A percentile compares a stretch with the other conserved stretches of the same genome.
Evolutionary conservation across 2,888 invertebrate genomes (phyloP).

Genomic region (Ctenicera cuprea): DNA sequence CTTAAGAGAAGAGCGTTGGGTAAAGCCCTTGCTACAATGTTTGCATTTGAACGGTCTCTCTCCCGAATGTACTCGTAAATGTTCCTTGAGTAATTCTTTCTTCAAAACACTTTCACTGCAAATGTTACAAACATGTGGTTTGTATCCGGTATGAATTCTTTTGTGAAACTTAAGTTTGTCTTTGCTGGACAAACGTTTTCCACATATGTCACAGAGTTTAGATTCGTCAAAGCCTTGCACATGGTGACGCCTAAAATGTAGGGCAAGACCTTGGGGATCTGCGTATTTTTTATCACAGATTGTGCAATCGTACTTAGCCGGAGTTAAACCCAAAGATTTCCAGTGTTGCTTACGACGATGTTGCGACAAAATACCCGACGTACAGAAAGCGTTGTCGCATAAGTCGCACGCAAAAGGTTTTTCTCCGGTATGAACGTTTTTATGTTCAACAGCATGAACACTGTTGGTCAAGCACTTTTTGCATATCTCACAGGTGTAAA

Average conservation of each 20-base stretch:
- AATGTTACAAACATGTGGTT: constrained; percentile 70
- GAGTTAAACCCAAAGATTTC: constrained; percentile 66
- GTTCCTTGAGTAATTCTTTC: constrained; percentile 53
- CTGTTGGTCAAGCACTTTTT: constrained; percentile 69
- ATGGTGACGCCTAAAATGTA: constrained; percentile 70
- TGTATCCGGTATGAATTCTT: constrained; percentile 56
- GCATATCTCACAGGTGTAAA: constrained; percentile 72
- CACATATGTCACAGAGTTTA: constrained; percentile 70
- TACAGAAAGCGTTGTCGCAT: constrained; percentile 75
- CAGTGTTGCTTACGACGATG: constrained; percentile 73
- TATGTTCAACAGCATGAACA: constrained; percentile 72
- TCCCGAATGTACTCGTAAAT: constrained; percentile 24
- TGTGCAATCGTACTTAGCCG: constrained; percentile 68
- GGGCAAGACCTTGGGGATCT: constrained; percentile 65
- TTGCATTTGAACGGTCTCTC: constrained; percentile 56
- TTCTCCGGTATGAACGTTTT: constrained; percentile 74
- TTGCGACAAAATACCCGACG: constrained; percentile 74
- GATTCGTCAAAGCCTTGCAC: constrained; percentile 73
- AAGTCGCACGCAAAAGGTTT: constrained; percentile 73
- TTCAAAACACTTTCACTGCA: constrained; percentile 74
- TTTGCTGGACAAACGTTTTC: constrained; percentile 66
- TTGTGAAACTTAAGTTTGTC: constrained; percentile 68
- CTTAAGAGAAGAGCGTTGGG: constrained; percentile 77
- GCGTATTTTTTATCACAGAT: constrained; percentile 69
- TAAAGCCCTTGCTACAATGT: constrained; percentile 62